Evolutionary conservation across 2,113 vertebrate genomes (phyloP).

Genomic region (Cyprinus carpio): DNA sequence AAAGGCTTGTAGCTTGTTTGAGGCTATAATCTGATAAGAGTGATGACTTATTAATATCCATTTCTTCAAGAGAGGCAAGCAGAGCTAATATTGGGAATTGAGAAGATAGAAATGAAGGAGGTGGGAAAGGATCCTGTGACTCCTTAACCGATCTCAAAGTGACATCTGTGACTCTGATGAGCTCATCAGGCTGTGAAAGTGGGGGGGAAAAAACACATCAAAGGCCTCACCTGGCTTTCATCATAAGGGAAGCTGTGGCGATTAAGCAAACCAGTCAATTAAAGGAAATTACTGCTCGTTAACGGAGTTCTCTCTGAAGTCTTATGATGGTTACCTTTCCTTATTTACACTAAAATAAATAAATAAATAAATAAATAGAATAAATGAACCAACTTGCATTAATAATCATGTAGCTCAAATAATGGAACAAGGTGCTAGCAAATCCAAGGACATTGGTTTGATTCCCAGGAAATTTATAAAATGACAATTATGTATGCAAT

Average conservation of each 20-base stretch:
- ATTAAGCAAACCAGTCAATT: conserved; percentile 64
- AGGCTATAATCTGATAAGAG: neutral
- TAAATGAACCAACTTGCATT: neutral
- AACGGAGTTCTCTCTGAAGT: conserved; percentile 40
- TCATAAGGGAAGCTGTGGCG: conserved; percentile 62
- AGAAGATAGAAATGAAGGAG: conserved; percentile 64
- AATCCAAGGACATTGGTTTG: neutral
- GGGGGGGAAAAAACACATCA: conserved; percentile 58
- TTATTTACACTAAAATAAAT: conserved; percentile 6
- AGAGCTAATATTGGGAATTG: conserved; percentile 59
- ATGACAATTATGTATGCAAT: neutral
- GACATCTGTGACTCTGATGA: conserved; percentile 50
- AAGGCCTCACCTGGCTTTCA: conserved; percentile 70
- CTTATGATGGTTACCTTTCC: conserved; percentile 2
- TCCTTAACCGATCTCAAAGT: conserved; percentile 39
- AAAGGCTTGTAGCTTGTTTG: neutral
- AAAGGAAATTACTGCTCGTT: conserved; percentile 60
- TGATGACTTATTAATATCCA: neutral
- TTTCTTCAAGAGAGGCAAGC: neutral
- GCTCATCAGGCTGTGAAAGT: conserved; percentile 46
- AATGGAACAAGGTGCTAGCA: neutral
- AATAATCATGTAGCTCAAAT: neutral
- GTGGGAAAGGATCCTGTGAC: conserved; percentile 31
- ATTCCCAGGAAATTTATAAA: neutral
- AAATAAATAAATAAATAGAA: neutral